phyloP scores from a whole-genome alignment of 2,888 invertebrate species.

The Escarpia spicata region DNA sequence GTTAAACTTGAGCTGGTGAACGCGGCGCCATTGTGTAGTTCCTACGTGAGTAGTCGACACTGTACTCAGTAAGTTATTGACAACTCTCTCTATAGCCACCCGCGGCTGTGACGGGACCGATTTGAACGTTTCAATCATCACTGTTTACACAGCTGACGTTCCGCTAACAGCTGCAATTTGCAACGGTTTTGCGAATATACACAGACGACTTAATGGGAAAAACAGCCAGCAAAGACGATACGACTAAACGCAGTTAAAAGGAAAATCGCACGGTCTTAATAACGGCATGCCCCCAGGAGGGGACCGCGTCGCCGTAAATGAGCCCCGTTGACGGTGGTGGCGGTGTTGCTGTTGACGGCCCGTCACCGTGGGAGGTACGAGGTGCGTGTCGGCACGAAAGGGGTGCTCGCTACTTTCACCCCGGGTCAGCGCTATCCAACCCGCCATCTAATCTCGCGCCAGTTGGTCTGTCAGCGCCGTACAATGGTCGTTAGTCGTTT shows the following conservation, averaged over 20 bases:
- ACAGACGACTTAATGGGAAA: neutral
- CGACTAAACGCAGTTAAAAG: neutral
- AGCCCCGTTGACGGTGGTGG: neutral
- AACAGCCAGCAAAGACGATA: neutral
- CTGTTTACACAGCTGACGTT: slow-evolving; percentile 9
- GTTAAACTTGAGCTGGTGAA: too few species aligned
- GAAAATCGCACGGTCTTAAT: neutral
- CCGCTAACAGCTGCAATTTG: neutral
- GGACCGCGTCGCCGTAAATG: neutral
- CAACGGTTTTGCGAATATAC: neutral
- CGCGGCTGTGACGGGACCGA: neutral
- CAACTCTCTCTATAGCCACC: neutral
- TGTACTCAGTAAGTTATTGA: neutral
- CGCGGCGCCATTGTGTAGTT: too few species aligned
- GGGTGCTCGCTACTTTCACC: slow-evolving; percentile 10
- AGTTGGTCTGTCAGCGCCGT: neutral
- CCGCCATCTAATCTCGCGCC: neutral
- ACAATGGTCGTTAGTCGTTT: neutral
- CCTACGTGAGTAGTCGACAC: neutral
- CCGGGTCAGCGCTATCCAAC: neutral
- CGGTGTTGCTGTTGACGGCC: neutral
- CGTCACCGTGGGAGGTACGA: neutral
- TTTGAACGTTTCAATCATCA: neutral
- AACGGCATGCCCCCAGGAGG: neutral
- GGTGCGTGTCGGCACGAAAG: slow-evolving; percentile 7